A percentile compares a stretch with the other conserved stretches of the same genome.
Evolutionary conservation across 2,113 vertebrate species (phyloP).

Genomic region (Nyctibius bracteatus): DNA sequence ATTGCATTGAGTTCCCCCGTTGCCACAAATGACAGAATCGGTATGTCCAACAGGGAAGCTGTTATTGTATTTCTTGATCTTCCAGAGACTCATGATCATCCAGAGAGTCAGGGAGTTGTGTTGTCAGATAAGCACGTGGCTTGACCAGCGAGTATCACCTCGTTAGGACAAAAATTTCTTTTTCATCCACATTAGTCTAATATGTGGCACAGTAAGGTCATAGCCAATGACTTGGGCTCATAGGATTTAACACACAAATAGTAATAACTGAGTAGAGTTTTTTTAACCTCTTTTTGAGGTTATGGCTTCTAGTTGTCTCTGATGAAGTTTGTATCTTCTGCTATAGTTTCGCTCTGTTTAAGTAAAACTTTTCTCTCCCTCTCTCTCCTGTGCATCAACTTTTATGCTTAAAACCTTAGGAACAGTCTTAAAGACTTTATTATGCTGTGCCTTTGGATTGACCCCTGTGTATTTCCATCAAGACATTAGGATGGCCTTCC

Average conservation of each 20-base stretch:
- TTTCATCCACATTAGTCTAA: background rate
- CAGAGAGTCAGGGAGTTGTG: background rate
- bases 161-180: background rate
- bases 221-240: background rate
- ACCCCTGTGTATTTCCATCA: background rate
- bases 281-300: background rate
- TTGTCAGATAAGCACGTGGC: background rate
- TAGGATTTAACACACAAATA: background rate
- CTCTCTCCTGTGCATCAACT: background rate
- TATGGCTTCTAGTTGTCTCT: background rate
- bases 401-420: background rate
- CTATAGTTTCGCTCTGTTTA: background rate
- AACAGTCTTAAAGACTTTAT: background rate
- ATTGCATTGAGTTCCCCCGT: background rate
- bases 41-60: background rate
- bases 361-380: background rate
- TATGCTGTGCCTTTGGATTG: background rate
- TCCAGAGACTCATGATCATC: background rate
- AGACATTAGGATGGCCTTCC: slow-evolving; percentile 6
- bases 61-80: background rate
- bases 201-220: background rate
- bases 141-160: background rate
- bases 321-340: background rate
- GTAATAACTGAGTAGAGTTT: background rate
- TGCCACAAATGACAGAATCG: slow-evolving; percentile 3